A percentile compares a stretch with the other conserved stretches of the same genome.
Evolutionary conservation across 2,888 invertebrate species (phyloP).

Genomic region (Smittia aterrima): DNA sequence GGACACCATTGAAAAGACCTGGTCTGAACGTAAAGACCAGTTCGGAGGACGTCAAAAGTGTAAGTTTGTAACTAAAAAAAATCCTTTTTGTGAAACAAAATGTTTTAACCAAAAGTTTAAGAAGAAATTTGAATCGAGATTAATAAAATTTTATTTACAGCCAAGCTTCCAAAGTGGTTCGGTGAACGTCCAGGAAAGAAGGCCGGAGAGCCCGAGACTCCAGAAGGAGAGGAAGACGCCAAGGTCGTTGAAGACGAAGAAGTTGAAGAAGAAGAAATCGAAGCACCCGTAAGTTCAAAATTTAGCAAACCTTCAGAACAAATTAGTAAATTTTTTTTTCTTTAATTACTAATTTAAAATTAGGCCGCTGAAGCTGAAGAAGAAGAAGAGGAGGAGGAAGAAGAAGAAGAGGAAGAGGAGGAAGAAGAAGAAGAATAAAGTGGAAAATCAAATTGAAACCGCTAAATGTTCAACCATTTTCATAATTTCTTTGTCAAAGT

Average conservation of each 20-base stretch:
- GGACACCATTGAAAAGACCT: constrained; percentile 80
- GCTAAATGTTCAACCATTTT: neutral
- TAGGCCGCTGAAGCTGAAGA: constrained; percentile 29
- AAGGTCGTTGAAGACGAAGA: constrained; percentile 72
- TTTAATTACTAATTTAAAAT: too few relatives aligned
- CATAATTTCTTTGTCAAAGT: neutral
- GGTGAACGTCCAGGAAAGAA: constrained; percentile 93
- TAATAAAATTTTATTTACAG: constrained; percentile 54
- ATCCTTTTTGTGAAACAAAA: neutral
- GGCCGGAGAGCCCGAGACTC: constrained; percentile 82
- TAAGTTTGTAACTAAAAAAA: constrained; percentile 57
- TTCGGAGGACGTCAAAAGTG: constrained; percentile 87
- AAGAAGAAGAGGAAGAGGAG: constrained; percentile 30
- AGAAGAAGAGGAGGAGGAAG: constrained; percentile 38
- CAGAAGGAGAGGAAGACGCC: constrained; percentile 86
- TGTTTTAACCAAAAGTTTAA: neutral
- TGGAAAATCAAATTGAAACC: neutral
- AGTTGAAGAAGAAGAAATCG: constrained; percentile 69
- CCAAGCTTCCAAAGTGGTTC: constrained; percentile 93
- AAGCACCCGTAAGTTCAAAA: constrained; percentile 50
- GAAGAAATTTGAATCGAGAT: neutral
- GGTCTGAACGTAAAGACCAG: constrained; percentile 83
- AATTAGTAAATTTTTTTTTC: too few relatives aligned
- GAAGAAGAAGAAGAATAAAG: constrained; percentile 32
- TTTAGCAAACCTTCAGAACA: constrained; percentile 50